Base-by-base conservation (phyloP, 2,888 invertebrate genomes). In the Acanthosepion esculentum region DNA sequence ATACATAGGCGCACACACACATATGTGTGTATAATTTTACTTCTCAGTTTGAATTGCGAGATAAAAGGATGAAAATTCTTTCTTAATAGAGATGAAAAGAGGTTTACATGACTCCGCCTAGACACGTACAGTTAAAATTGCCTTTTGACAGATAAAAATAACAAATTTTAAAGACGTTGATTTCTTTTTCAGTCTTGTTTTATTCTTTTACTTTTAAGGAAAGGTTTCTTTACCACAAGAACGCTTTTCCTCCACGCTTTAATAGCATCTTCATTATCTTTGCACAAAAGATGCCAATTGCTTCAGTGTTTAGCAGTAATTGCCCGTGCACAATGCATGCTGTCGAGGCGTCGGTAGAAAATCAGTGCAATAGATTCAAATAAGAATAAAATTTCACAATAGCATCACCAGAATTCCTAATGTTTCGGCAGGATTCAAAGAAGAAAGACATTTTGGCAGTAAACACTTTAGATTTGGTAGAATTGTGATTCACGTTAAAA, bases 1-100 rank as follows among this genome's bases (percentile, higher is more conserved):
- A 78, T 26, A 94, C n/a, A 93, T 33, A 94, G 23, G 93, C 29
- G 93, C 53, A 91, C 33, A 91, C 53, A 48, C 26, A 93, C 91
- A 91, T n/a, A n/a, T 41, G 48, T 92, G 23, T 92, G 7, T 15
- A 92, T 92, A 33, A 15, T 15, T 48, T 10, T 48, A 92, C 20
- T 48, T 92, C n/a, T 12, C n/a, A n/a, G 15, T 33, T n/a, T 33
- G n/a, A 78, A 78, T 78, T 78, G 12, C 18, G 15, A 33, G 18
- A 78, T 33, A 78, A 78, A 78, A 78, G n/a, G 78, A n/a, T 33
- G 78, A 18, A n/a, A 78, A 12, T 12, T n/a, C n/a, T 78, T 78
- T 78, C 10, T 12, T 10, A 33, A 78, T 78, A 12, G 78, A 33
- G n/a, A n/a, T 78, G 78, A 78, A n/a, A 78, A 33, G n/a, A n/a